Evolutionary conservation across 2,113 vertebrate genomes (phyloP).

Genomic region (Motacilla alba): DNA sequence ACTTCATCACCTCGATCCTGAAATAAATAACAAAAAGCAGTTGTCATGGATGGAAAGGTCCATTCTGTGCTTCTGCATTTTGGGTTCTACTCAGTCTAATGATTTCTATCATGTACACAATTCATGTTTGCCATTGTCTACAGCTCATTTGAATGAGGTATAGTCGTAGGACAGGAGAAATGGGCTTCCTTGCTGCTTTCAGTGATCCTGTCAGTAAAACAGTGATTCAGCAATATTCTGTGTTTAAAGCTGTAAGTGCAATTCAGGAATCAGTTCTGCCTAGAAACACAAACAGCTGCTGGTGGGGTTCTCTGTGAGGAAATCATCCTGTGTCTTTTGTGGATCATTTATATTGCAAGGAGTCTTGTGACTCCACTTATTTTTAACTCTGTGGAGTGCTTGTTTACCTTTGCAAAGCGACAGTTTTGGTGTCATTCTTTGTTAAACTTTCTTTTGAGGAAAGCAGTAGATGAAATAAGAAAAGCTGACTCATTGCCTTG

Average conservation of each 20-base stretch:
- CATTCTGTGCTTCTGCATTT: not conserved
- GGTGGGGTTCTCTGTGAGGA: not conserved
- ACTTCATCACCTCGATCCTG: not conserved
- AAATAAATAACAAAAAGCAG: not conserved
- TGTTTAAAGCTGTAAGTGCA: not conserved
- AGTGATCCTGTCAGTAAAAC: not conserved
- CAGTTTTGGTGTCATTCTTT: not conserved
- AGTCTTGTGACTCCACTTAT: constrained; percentile 28
- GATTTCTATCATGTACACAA: not conserved
- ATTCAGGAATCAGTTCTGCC: not conserved
- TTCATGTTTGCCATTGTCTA: not conserved
- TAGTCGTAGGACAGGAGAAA: not conserved
- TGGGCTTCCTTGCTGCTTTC: not conserved
- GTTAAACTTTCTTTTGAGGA: not conserved
- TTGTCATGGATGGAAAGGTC: not conserved
- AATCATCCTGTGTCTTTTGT: not conserved
- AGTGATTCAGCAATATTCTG: not conserved
- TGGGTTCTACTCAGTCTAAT: not conserved
- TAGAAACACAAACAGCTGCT: not conserved
- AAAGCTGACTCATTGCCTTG: not conserved
- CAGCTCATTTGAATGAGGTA: not conserved
- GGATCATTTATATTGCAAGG: not conserved
- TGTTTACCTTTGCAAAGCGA: constrained; percentile 27
- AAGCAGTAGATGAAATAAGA: not conserved
- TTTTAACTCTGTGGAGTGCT: not conserved